Evolutionary conservation across 2,888 invertebrate genomes (phyloP).

Genomic region (Rhimphoctona megacephalus): DNA sequence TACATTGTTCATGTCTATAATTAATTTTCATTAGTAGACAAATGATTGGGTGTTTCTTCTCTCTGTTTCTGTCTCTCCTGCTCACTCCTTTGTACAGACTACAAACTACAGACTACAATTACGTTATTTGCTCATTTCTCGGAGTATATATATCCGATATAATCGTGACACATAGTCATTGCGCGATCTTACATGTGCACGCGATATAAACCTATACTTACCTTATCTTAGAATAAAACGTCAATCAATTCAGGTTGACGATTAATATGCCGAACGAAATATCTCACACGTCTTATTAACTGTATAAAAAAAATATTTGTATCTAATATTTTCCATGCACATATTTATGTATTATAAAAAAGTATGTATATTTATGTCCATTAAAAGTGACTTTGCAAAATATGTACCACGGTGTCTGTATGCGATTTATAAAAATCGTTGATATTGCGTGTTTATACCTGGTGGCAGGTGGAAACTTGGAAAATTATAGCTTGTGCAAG

Average conservation of each 20-base stretch:
- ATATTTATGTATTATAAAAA: neutral
- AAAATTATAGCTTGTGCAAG: constrained; percentile 33
- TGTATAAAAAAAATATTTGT: neutral
- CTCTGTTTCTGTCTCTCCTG: neutral
- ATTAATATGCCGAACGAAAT: constrained; percentile 38
- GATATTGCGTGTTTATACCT: constrained; percentile 35
- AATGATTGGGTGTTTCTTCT: too few relatives aligned
- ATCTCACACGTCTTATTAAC: constrained; percentile 35
- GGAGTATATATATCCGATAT: neutral
- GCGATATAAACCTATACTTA: neutral
- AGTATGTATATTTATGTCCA: constrained; percentile 17
- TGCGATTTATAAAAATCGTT: constrained; percentile 21
- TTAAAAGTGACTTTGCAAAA: constrained; percentile 7
- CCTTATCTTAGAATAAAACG: constrained; percentile 9
- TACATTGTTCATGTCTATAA: neutral
- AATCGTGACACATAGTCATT: constrained; percentile 28
- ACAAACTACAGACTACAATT: too few relatives aligned
- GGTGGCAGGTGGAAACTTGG: constrained; percentile 52
- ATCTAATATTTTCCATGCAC: neutral
- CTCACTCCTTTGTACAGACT: neutral
- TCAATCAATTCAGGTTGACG: constrained; percentile 22
- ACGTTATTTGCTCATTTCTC: neutral
- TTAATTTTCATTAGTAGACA: neutral
- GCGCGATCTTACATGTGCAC: constrained; percentile 8
- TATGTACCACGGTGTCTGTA: neutral